phyloP scores from a whole-genome alignment of 2,797 vertebrate species.

The Selene dorsalis region DNA sequence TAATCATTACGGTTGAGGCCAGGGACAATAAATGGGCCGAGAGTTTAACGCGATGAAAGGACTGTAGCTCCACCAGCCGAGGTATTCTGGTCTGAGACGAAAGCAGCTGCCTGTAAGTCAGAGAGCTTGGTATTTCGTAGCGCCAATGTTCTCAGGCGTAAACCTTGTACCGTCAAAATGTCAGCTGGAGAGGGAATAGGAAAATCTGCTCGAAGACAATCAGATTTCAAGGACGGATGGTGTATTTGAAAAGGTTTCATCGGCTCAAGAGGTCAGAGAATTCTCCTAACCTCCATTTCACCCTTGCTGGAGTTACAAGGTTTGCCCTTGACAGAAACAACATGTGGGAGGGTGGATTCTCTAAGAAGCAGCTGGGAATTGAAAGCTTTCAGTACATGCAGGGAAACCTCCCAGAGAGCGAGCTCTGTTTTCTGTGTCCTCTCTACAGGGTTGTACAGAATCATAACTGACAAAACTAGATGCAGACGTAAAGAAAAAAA shows the following conservation, averaged over 20 bases:
- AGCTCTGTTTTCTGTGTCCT: not conserved
- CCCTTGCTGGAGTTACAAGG: constrained; percentile 11
- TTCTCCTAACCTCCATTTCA: constrained; percentile 38
- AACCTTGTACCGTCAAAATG: constrained; percentile 41
- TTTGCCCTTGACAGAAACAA: constrained; percentile 22
- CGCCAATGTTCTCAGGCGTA: constrained; percentile 15
- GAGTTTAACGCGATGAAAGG: constrained; percentile 40
- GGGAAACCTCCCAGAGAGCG: not conserved
- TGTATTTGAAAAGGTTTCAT: constrained; percentile 41
- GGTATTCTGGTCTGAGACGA: constrained; percentile 42
- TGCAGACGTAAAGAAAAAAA: not conserved
- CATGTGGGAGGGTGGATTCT: constrained; percentile 30
- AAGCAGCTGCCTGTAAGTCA: constrained; percentile 41
- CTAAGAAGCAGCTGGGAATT: constrained; percentile 17
- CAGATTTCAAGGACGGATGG: constrained; percentile 21
- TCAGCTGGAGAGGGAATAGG: constrained; percentile 24
- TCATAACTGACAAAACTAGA: not conserved
- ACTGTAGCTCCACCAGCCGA: constrained; percentile 31
- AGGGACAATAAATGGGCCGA: constrained; percentile 59
- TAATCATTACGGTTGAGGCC: constrained; percentile 60
- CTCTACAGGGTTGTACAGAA: not conserved
- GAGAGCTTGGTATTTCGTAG: constrained; percentile 31
- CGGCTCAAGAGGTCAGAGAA: constrained; percentile 28
- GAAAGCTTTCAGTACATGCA: constrained; percentile 8
- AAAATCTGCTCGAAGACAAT: constrained; percentile 31